Conservation (phyloP, 2,888 invertebrate genomes). For the Cantharis lateralis region DNA sequence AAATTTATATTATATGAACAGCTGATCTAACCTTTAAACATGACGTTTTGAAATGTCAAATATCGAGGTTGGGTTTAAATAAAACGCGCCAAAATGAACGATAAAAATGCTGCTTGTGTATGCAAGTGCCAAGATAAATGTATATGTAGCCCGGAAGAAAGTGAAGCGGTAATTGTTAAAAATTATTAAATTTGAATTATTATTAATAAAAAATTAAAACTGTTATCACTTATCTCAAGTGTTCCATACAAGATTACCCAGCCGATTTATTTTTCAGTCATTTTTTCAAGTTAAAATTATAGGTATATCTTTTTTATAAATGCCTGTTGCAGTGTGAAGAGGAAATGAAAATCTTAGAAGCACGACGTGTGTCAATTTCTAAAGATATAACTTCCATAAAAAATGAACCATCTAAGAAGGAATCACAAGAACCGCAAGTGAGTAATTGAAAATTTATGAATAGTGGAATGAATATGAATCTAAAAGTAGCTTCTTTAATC, state of each 20-base stretch:
- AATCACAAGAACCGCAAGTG: background rate
- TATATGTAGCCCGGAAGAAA: background rate
- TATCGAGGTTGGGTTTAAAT: background rate
- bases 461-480: background rate
- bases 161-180: background rate
- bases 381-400: background rate
- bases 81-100: background rate
- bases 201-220: background rate
- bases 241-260: background rate
- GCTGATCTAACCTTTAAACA: conserved; percentile 36
- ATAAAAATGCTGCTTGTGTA: background rate
- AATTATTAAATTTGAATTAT: background rate
- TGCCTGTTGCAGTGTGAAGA: background rate
- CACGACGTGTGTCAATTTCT: background rate
- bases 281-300: too few relatives aligned
- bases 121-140: background rate
- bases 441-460: background rate
- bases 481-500: background rate
- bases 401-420: background rate
- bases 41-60: conserved; percentile 6
- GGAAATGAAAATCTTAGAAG: background rate
- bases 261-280: background rate
- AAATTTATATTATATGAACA: conserved; percentile 10
- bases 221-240: background rate
- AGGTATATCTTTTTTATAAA: background rate